These are phyloP conservation scores for Clupea harengus DNA, from an alignment of 2,113 vertebrate species.

Conservation along the genomic window DNA sequence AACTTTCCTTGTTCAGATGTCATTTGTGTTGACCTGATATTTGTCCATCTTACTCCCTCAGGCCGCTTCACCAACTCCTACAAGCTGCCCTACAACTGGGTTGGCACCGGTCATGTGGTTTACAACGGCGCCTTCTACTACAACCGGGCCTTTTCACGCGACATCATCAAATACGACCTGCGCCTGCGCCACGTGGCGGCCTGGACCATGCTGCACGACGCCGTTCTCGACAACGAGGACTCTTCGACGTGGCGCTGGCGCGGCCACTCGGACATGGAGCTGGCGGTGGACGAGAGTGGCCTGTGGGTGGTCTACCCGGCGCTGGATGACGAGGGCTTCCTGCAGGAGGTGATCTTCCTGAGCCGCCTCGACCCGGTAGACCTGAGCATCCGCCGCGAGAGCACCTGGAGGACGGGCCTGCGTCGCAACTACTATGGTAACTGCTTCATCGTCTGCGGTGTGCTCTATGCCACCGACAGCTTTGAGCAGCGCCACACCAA, in stretches of 20 bases:
- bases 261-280: slow-evolving; percentile 86
- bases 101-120: slow-evolving; percentile 91
- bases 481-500: slow-evolving; percentile 83
- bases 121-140: slow-evolving; percentile 91
- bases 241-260: slow-evolving; percentile 85
- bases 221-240: slow-evolving; percentile 78
- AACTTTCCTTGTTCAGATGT: neutral
- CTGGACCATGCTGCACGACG: slow-evolving; percentile 92
- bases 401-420: slow-evolving; percentile 91
- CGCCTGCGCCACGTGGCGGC: slow-evolving; percentile 83
- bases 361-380: slow-evolving; percentile 86
- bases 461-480: slow-evolving; percentile 94
- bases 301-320: slow-evolving; percentile 95
- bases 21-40: neutral
- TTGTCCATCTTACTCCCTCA: slow-evolving; percentile 48
- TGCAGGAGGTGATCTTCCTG: slow-evolving; percentile 89
- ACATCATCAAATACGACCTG: slow-evolving; percentile 95
- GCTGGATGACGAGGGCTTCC: slow-evolving; percentile 86
- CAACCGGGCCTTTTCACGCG: slow-evolving; percentile 92
- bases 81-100: slow-evolving; percentile 97
- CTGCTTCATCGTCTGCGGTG: slow-evolving; percentile 93
- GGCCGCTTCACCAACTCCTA: slow-evolving; percentile 94
- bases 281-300: slow-evolving; percentile 91
- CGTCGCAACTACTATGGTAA: slow-evolving; percentile 87
- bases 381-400: slow-evolving; percentile 89